These are phyloP conservation scores for Nycteola revayana DNA, from an alignment of 2,888 invertebrate species.

Conservation along the genomic window DNA sequence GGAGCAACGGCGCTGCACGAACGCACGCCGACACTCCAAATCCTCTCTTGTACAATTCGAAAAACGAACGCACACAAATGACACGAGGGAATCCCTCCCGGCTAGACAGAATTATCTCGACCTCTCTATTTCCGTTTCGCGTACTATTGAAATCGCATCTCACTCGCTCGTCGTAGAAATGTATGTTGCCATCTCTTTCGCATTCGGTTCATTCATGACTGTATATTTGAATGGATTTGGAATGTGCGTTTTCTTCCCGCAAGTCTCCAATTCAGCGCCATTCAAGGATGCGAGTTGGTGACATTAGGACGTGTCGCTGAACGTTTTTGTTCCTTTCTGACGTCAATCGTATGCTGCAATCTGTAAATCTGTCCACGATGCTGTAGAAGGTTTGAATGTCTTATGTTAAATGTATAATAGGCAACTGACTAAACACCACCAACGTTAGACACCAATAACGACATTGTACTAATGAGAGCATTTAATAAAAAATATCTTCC, in stretches of 20 bases:
- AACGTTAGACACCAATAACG: constrained; percentile 32
- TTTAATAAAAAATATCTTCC: constrained; percentile 63
- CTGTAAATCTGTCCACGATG: background rate
- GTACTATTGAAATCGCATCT: constrained; percentile 76
- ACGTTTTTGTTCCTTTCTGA: constrained; percentile 5
- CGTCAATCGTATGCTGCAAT: background rate
- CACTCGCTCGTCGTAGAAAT: constrained; percentile 45
- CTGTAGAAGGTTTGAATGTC: background rate
- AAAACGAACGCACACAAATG: constrained; percentile 79
- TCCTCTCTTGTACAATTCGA: constrained; percentile 67
- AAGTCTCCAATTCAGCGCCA: constrained; percentile 45
- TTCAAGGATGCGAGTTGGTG: constrained; percentile 45
- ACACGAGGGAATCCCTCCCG: constrained; percentile 81
- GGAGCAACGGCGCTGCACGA: constrained; percentile 45
- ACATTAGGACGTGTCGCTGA: constrained; percentile 47
- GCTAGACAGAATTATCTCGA: constrained; percentile 81
- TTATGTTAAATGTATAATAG: constrained; percentile 10
- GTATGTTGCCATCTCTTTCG: constrained; percentile 60
- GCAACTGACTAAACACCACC: constrained; percentile 28
- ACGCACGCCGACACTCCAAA: constrained; percentile 69
- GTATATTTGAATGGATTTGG: constrained; percentile 74
- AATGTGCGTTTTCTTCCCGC: constrained; percentile 60
- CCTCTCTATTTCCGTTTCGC: constrained; percentile 80
- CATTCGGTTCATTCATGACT: constrained; percentile 79
- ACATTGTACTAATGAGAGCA: constrained; percentile 47